Evolutionary conservation across 2,797 vertebrate species (phyloP).

Genomic region (Falco peregrinus): DNA sequence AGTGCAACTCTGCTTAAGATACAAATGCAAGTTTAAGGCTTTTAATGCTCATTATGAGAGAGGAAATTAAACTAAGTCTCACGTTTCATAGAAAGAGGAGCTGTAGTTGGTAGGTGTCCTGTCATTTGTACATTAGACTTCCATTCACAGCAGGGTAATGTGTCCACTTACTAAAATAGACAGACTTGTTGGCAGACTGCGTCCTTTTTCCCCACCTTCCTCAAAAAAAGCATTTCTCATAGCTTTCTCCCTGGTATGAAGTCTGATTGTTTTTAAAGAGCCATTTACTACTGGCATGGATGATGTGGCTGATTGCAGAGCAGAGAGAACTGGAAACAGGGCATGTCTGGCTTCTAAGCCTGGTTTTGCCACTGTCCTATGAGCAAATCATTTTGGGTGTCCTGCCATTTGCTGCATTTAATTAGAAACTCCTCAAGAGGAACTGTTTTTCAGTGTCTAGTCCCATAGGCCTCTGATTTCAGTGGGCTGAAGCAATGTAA

Average conservation of each 20-base stretch:
- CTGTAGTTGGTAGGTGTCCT: not conserved
- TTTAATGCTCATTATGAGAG: conserved; percentile 6
- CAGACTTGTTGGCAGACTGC: not conserved
- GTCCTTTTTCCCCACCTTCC: not conserved
- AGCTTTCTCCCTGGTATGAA: not conserved
- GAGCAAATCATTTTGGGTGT: not conserved
- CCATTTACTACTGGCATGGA: not conserved
- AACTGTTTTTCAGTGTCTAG: not conserved
- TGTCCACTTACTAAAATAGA: not conserved
- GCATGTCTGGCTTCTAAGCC: not conserved
- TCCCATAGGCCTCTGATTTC: not conserved
- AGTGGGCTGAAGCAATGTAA: not conserved
- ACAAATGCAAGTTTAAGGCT: conserved; percentile 14
- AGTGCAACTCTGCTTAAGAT: not conserved
- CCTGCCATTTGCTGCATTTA: not conserved
- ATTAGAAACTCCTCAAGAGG: not conserved
- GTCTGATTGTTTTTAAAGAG: not conserved
- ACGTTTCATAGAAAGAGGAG: conserved; percentile 22
- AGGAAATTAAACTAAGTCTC: conserved; percentile 22
- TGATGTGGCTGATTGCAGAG: not conserved
- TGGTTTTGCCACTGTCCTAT: not conserved
- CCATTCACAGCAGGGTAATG: not conserved
- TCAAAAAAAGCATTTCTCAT: not conserved
- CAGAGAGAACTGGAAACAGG: not conserved
- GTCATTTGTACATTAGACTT: not conserved